These are phyloP conservation scores for Plagodis dolabraria DNA, from an alignment of 2,888 invertebrate species.

Conservation along the genomic window DNA sequence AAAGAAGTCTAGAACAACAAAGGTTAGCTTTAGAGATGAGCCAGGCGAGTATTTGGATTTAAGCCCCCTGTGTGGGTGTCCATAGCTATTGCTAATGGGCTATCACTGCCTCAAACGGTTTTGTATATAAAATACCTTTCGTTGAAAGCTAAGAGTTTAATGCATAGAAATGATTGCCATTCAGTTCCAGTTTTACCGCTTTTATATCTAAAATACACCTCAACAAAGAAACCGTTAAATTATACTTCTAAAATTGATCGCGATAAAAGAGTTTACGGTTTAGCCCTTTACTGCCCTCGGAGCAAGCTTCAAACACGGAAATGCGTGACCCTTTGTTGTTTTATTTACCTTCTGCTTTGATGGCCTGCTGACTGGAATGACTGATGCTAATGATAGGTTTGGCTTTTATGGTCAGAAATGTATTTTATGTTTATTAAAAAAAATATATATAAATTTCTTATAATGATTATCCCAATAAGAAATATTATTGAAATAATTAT, in stretches of 20 bases:
- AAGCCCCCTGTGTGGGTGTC: no score
- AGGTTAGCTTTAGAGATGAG: no score
- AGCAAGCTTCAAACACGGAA: conserved; percentile 4
- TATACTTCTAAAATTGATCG: conserved; percentile 23
- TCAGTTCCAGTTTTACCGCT: conserved; percentile 5
- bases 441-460: no score
- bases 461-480: no score
- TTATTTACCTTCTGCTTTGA: conserved; percentile 14
- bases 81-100: no score
- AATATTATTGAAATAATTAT: no score
- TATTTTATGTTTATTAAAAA: not conserved
- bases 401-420: not conserved
- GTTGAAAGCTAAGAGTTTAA: not conserved
- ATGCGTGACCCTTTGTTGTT: conserved; percentile 26
- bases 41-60: no score
- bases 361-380: conserved; percentile 4
- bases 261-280: conserved; percentile 25
- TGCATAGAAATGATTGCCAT: conserved; percentile 14
- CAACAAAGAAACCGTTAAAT: conserved; percentile 1
- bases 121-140: no score
- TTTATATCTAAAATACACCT: conserved; percentile 16
- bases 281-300: conserved; percentile 16
- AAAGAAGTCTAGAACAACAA: no score
- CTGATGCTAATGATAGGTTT: conserved; percentile 10
- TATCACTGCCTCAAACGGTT: no score